Conservation (phyloP, 1,140 invertebrate species). For the Stegodyphus mimosarum region DNA sequence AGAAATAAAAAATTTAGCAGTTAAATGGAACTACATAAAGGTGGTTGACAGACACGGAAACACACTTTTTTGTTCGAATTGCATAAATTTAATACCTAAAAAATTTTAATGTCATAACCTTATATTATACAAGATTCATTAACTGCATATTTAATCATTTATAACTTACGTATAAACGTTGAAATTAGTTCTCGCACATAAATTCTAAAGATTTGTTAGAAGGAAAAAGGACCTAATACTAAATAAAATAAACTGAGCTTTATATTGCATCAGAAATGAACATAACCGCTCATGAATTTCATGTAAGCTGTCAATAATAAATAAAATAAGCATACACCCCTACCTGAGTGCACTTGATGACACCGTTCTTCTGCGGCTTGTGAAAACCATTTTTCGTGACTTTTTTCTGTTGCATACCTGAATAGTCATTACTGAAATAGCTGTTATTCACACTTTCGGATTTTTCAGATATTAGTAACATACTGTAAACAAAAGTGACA, state of each 20-base stretch:
- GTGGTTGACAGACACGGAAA: no score
- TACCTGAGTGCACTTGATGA: constrained; percentile 24
- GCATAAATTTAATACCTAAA: no score
- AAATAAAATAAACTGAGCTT: neutral
- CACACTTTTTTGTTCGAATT: no score
- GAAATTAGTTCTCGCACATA: neutral
- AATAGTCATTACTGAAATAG: constrained; percentile 13
- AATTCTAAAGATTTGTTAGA: neutral
- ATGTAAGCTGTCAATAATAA: neutral
- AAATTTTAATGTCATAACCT: no score
- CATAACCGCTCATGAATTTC: neutral
- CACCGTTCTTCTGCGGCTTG: constrained; percentile 19
- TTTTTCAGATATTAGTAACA: constrained; percentile 35
- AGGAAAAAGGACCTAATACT: neutral
- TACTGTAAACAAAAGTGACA: constrained; percentile 8
- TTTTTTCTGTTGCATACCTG: neutral
- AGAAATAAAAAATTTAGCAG: no score
- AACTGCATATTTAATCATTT: neutral
- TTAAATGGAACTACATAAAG: no score
- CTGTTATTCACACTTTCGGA: constrained; percentile 4
- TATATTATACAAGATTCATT: neutral
- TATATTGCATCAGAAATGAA: neutral
- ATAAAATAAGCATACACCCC: neutral
- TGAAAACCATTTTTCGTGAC: constrained; percentile 15
- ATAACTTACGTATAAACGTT: neutral